Base-by-base conservation (phyloP, 1,140 invertebrate genomes). In the Zelostemma sp. region DNA sequence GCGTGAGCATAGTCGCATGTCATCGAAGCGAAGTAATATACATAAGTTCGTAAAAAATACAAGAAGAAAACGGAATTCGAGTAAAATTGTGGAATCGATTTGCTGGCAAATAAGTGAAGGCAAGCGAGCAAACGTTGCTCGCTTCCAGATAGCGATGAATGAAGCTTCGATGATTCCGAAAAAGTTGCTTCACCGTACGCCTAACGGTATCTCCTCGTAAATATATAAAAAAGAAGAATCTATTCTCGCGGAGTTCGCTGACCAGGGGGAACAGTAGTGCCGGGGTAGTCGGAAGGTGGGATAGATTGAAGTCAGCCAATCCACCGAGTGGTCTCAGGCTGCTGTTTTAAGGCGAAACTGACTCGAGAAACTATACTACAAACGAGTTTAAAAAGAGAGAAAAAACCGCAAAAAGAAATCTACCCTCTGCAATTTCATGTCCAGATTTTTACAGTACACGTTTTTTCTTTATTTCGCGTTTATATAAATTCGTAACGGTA, bases 111-210 rank as follows among this genome's bases (percentile, higher is more conserved):
- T 47, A 60, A 59, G 28, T 25, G 48, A 33, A 38, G 38, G 49
- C 35, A 5, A n/a, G 12, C 11, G 35, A 38, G 16, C 16, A n/a
- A 47, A 19, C 49, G 49, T 21, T 12, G 8, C 8, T 59, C 56
- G 59, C 68, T 71, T 63, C 46, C 33, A 49, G 17, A 59, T 59
- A 35, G 54, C 68, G 55, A 71, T 63, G 63, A 71, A 71, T 71
- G 68, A 43, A 67, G 63, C 48, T 63, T 49, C 17, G 58, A 65
- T 62, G 67, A 73, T 73, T 71, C 67, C 73, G 72, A 71, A 73
- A 75, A 75, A 73, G 73, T 68, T 63, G 68, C 65, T 75, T 75
- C 64, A 75, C 70, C 70, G 73, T 75, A 75, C 61, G 58, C 62
- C 67, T 75, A 73, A 73, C 73, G 73, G 73, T 71, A 75, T 43